These are phyloP conservation scores for Agonum fuliginosum DNA, from an alignment of 2,888 invertebrate genomes.

Conservation along the genomic window DNA sequence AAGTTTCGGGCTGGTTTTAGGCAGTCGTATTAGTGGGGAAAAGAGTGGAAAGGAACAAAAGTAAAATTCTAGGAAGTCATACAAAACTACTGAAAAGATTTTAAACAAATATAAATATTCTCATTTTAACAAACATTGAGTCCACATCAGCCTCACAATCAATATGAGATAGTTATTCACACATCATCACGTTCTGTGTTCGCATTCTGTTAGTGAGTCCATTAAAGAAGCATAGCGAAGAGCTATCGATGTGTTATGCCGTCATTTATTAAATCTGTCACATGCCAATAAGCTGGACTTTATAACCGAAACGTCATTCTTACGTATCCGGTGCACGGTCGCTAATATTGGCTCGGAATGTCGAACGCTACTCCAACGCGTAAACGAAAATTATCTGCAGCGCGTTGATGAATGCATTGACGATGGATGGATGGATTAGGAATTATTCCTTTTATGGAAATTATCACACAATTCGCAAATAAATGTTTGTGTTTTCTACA, in stretches of 20 bases:
- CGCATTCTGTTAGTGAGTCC: neutral
- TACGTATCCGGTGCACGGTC: slow-evolving; percentile 43
- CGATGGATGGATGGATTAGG: slow-evolving; percentile 20
- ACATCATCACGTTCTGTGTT: neutral
- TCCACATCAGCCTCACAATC: neutral
- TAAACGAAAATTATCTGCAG: slow-evolving; percentile 48
- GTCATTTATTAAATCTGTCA: slow-evolving; percentile 58
- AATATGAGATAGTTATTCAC: slow-evolving; percentile 21
- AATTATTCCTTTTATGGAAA: too few species aligned
- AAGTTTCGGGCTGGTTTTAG: too few species aligned
- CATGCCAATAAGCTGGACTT: slow-evolving; percentile 53
- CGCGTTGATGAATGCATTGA: too few species aligned
- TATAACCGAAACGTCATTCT: slow-evolving; percentile 49
- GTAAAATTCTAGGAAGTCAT: too few species aligned
- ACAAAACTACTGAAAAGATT: too few species aligned
- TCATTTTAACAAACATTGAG: too few species aligned
- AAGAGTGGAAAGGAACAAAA: too few species aligned
- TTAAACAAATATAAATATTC: too few species aligned
- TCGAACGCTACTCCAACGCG: slow-evolving; percentile 17
- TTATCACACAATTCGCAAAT: too few species aligned
- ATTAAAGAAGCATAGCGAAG: slow-evolving; percentile 51
- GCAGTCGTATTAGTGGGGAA: too few species aligned
- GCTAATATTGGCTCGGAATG: slow-evolving; percentile 17
- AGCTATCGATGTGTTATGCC: slow-evolving; percentile 35
- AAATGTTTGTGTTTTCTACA: too few species aligned